Conservation (phyloP, 1,140 invertebrate genomes). For the Littorina saxatilis region DNA sequence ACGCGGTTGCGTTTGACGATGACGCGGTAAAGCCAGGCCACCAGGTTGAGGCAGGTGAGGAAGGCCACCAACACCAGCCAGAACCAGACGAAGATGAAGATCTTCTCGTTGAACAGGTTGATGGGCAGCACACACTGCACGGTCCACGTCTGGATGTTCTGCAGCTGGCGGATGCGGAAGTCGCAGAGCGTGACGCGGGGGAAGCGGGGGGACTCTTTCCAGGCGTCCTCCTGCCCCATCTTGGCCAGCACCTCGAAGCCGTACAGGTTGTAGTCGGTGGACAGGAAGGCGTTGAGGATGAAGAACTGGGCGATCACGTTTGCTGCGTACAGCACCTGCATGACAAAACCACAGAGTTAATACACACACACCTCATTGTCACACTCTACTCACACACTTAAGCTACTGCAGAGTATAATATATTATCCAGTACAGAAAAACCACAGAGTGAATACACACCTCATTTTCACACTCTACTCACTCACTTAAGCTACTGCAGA, state of each 20-base stretch:
- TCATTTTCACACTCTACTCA: too few species aligned
- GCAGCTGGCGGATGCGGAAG: slow-evolving; percentile 67
- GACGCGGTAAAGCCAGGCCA: slow-evolving; percentile 60
- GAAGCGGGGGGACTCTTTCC: slow-evolving; percentile 66
- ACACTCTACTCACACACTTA: too few species aligned
- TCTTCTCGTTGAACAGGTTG: slow-evolving; percentile 78
- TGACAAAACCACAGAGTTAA: too few species aligned
- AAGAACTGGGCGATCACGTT: slow-evolving; percentile 73
- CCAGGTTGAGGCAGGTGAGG: slow-evolving; percentile 59
- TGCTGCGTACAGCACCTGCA: slow-evolving; percentile 59
- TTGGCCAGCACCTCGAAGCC: slow-evolving; percentile 73
- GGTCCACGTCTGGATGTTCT: slow-evolving; percentile 67
- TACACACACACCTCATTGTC: too few species aligned
- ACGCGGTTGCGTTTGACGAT: slow-evolving; percentile 63
- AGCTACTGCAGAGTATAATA: too few species aligned
- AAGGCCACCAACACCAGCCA: slow-evolving; percentile 76
- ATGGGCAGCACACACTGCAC: slow-evolving; percentile 78
- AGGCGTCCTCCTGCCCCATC: slow-evolving; percentile 46
- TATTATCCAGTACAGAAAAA: too few species aligned
- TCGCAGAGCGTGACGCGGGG: slow-evolving; percentile 73
- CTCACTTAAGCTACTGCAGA: too few species aligned
- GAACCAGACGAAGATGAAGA: slow-evolving; percentile 78
- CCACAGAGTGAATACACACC: too few species aligned
- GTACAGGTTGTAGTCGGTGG: slow-evolving; percentile 76
- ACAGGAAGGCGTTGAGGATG: slow-evolving; percentile 71